These are phyloP conservation scores for Melitaea cinxia DNA, from an alignment of 1,140 invertebrate genomes.

Conservation along the genomic window DNA sequence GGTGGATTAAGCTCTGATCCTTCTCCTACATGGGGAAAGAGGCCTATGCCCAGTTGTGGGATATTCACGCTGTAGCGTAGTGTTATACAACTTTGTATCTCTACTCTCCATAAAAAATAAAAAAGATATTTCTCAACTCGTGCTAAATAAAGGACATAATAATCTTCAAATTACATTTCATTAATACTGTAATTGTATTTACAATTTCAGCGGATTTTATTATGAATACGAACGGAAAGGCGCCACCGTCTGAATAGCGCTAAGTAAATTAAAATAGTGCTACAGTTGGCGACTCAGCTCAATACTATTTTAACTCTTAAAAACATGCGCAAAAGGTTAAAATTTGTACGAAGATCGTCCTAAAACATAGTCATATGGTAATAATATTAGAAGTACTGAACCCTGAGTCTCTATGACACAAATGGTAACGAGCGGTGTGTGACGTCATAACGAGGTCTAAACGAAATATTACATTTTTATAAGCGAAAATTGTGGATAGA, in stretches of 20 bases:
- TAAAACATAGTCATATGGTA: background rate
- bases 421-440: no score
- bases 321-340: background rate
- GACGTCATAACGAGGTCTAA: no score
- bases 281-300: background rate
- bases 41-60: no score
- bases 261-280: constrained; percentile 15
- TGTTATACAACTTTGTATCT: no score
- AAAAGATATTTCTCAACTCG: no score
- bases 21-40: no score
- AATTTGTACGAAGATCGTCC: background rate
- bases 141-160: background rate
- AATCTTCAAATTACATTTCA: background rate
- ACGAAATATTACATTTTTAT: no score
- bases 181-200: constrained; percentile 6
- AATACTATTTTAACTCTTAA: background rate
- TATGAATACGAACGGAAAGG: background rate
- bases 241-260: background rate
- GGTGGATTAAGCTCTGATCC: no score
- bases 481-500: no score
- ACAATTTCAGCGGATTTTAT: background rate
- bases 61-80: no score
- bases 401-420: no score
- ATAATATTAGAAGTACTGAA: constrained; percentile 2
- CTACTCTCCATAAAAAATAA: no score